Evolutionary conservation across 1,140 invertebrate genomes (phyloP).

Genomic region (Drosophila nebulosa): DNA sequence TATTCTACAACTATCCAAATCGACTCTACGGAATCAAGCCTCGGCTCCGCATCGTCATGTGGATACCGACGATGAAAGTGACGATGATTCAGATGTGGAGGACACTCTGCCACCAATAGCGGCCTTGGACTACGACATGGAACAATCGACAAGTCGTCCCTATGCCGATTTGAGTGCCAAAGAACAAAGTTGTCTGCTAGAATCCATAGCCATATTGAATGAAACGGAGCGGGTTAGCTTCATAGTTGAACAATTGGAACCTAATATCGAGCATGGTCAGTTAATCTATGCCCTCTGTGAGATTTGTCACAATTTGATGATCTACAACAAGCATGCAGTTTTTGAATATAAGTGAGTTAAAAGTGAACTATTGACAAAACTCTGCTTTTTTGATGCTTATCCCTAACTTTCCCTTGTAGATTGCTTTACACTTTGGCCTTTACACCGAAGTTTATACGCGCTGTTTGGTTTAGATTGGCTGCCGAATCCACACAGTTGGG

Average conservation of each 20-base stretch:
- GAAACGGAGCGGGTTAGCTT: conserved; percentile 85
- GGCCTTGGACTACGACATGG: conserved; percentile 54
- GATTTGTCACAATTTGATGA: conserved; percentile 89
- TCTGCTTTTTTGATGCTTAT: background rate
- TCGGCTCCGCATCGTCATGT: conserved; percentile 80
- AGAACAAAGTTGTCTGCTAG: conserved; percentile 81
- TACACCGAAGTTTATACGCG: conserved; percentile 90
- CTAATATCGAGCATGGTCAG: conserved; percentile 82
- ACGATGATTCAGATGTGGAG: conserved; percentile 81
- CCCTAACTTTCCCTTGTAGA: conserved; percentile 80
- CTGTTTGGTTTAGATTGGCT: conserved; percentile 87
- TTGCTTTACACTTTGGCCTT: conserved; percentile 93
- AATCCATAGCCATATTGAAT: conserved; percentile 85
- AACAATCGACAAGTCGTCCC: conserved; percentile 34
- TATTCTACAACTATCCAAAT: conserved; percentile 72
- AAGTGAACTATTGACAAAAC: conserved; percentile 25
- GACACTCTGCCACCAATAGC: conserved; percentile 51
- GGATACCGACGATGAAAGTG: conserved; percentile 82
- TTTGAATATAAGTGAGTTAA: conserved; percentile 86
- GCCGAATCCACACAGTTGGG: conserved; percentile 81
- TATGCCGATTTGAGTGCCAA: conserved; percentile 77
- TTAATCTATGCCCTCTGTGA: conserved; percentile 86
- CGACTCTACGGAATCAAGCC: conserved; percentile 50
- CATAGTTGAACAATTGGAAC: conserved; percentile 84
- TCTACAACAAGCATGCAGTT: conserved; percentile 88